A percentile compares a stretch with the other conserved stretches of the same genome.
phyloP scores from a whole-genome alignment of 2,888 invertebrate genomes.

The Lapara coniferarum region DNA sequence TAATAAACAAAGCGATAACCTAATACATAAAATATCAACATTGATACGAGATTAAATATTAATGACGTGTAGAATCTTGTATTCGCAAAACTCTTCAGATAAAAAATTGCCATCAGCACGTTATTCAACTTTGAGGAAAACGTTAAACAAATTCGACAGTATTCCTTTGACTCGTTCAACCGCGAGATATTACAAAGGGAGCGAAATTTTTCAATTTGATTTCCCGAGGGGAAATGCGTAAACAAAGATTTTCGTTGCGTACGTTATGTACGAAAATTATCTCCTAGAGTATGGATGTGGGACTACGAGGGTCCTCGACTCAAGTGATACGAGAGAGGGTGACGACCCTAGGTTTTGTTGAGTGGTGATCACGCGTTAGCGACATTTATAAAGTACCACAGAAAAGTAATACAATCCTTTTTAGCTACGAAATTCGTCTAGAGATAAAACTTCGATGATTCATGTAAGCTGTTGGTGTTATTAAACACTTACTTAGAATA shows the following conservation, averaged over 20 bases:
- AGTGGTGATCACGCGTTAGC: constrained; percentile 47
- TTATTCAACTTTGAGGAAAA: constrained; percentile 2
- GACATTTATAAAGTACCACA: constrained; percentile 43
- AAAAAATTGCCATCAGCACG: constrained; percentile 1
- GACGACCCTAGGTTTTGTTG: constrained; percentile 53
- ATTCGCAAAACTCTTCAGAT: neutral
- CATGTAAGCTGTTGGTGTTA: neutral
- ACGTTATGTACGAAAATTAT: constrained; percentile 62
- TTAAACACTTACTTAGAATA: neutral
- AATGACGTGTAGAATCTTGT: neutral
- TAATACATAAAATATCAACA: no score
- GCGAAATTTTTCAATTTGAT: constrained; percentile 36
- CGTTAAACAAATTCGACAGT: constrained; percentile 15
- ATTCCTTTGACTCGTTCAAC: constrained; percentile 5
- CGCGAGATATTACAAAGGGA: constrained; percentile 21
- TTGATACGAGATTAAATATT: neutral
- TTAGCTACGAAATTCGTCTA: constrained; percentile 9
- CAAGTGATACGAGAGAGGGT: constrained; percentile 60
- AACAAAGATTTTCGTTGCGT: constrained; percentile 48
- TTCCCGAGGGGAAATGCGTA: constrained; percentile 49
- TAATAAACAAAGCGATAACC: no score
- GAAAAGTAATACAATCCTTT: constrained; percentile 22
- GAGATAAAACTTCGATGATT: neutral
- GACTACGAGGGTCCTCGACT: constrained; percentile 66
- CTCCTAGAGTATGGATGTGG: constrained; percentile 62